phyloP scores from a whole-genome alignment of 2,888 invertebrate genomes.

The Rotaria socialis region DNA sequence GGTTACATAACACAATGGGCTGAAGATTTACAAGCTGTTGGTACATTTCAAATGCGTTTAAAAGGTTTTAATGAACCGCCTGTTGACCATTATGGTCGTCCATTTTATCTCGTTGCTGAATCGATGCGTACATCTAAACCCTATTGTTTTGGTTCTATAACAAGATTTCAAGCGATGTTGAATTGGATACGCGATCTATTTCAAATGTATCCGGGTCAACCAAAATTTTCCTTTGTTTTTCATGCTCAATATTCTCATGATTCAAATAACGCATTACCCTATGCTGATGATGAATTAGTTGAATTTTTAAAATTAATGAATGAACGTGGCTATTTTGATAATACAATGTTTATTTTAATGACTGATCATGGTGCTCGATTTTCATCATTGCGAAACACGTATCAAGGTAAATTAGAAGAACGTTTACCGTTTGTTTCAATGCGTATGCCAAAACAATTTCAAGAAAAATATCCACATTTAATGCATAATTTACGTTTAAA shows the following conservation, averaged over 20 bases:
- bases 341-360: slow-evolving; percentile 80
- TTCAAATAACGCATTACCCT: slow-evolving; percentile 73
- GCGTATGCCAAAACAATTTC: slow-evolving; percentile 67
- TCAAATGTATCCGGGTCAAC: slow-evolving; percentile 66
- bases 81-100: slow-evolving; percentile 82
- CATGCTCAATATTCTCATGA: slow-evolving; percentile 83
- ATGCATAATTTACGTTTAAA: slow-evolving; percentile 45
- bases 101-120: slow-evolving; percentile 54
- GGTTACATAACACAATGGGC: slow-evolving; percentile 71
- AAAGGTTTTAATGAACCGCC: slow-evolving; percentile 78
- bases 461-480: slow-evolving; percentile 43
- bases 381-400: slow-evolving; percentile 73
- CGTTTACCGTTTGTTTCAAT: slow-evolving; percentile 80
- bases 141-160: slow-evolving; percentile 71
- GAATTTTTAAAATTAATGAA: slow-evolving; percentile 64
- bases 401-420: slow-evolving; percentile 86
- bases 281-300: slow-evolving; percentile 71
- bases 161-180: slow-evolving; percentile 65
- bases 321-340: slow-evolving; percentile 67
- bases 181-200: slow-evolving; percentile 63
- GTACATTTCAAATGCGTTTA: slow-evolving; percentile 82
- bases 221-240: slow-evolving; percentile 80
- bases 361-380: slow-evolving; percentile 82
- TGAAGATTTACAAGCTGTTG: slow-evolving; percentile 77
- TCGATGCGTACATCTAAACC: slow-evolving; percentile 55